A percentile compares a stretch with the other conserved stretches of the same genome.
phyloP scores from a whole-genome alignment of 1,140 invertebrate species.

The Uloborus diversus region DNA sequence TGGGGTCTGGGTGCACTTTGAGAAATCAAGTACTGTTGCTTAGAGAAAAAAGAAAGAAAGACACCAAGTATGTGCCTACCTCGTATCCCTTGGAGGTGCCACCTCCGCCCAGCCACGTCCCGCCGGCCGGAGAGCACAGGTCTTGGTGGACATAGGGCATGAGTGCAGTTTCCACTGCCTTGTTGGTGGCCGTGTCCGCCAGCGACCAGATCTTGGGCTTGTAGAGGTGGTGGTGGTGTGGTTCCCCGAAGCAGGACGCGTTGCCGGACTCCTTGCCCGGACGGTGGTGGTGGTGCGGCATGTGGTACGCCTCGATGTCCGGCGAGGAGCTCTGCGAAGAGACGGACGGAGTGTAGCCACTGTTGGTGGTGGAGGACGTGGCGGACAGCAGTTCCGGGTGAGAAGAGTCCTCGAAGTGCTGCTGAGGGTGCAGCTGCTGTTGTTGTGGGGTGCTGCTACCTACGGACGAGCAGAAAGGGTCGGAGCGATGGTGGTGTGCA shows the following conservation, averaged over 20 bases:
- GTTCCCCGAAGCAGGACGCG: neutral
- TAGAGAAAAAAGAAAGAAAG: too few relatives aligned
- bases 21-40: too few relatives aligned
- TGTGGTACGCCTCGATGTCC: constrained; percentile 3
- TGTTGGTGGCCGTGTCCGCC: constrained; percentile 95
- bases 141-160: neutral
- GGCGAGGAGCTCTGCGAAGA: constrained; percentile 39
- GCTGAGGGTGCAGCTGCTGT: neutral
- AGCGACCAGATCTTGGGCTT: constrained; percentile 98
- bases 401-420: constrained; percentile 19
- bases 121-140: constrained; percentile 1
- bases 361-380: constrained; percentile 3
- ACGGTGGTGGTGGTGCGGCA: neutral
- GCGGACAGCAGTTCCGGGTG: constrained; percentile 13
- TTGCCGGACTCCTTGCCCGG: neutral
- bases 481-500: neutral
- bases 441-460: neutral
- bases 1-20: too few relatives aligned
- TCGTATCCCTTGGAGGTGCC: too few relatives aligned
- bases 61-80: too few relatives aligned
- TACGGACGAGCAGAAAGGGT: constrained; percentile 6
- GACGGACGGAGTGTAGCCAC: constrained; percentile 36
- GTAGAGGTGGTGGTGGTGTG: constrained; percentile 72
- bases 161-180: constrained; percentile 63
- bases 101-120: too few relatives aligned